Percentiles rank a stretch among this genome's conserved stretches.
Evolutionary conservation across 2,113 vertebrate genomes (phyloP).

Genomic region (Clarias magur): DNA sequence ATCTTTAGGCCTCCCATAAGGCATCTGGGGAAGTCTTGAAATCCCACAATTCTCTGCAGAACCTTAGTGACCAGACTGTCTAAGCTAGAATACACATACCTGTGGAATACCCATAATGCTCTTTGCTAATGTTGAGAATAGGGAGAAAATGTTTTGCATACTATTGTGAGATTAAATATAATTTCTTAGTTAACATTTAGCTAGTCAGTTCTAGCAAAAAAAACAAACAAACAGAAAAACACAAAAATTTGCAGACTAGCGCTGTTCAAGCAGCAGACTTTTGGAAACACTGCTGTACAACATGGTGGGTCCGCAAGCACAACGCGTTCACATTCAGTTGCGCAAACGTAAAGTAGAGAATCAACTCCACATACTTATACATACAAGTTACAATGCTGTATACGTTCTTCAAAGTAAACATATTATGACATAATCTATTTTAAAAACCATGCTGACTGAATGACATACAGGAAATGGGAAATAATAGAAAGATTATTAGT

Average conservation of each 20-base stretch:
- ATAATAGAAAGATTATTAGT: background rate
- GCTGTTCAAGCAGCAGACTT: background rate
- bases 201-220: background rate
- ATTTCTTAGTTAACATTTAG: background rate
- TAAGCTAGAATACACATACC: background rate
- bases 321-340: slow-evolving; percentile 8
- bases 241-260: background rate
- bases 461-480: background rate
- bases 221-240: background rate
- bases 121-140: background rate
- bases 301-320: background rate
- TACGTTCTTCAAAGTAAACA: background rate
- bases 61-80: background rate
- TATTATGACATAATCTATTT: background rate
- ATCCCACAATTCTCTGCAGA: background rate
- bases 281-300: background rate
- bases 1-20: background rate
- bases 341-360: background rate
- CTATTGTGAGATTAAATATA: background rate
- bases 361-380: background rate
- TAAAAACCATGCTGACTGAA: background rate
- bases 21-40: background rate
- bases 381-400: background rate
- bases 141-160: background rate
- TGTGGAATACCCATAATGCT: background rate